Base-by-base conservation (phyloP, 2,113 vertebrate species). In the Dunckerocampus dactyliophorus region DNA sequence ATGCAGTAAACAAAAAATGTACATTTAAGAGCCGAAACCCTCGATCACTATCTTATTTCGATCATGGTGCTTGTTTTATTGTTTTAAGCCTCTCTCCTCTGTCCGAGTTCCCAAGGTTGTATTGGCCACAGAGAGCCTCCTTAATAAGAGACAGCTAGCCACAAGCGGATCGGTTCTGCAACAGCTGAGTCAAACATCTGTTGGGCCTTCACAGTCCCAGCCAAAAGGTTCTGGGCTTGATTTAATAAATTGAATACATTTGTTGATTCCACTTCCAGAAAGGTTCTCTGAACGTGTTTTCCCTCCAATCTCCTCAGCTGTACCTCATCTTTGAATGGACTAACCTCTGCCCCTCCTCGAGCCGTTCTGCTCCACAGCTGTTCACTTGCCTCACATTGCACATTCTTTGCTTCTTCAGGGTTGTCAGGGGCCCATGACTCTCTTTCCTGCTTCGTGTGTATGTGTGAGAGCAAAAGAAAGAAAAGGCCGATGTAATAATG, bases 351-450 rank as follows among this genome's bases (percentile, higher is more conserved):
- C 52, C 59, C 39, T 43, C 42, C 28, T 24, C 63, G 60, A 31
- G 63, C 31, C 62, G 49, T 43, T 58, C 49, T 62, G 63, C 71
- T 45, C 69, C 86, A 81, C 87, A 88, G 87, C 87, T 90, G 87
- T 89, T 89, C 68, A 74, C 52, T 73, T 85, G 83, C 82, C 67
- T 90, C 87, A 85, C 81, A 79, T 84, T 89, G 75, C 74, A 84
- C 82, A 90, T 90, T 87, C 85, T 83, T 87, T 78, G 76, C 77
- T 85, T 85, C 81, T 82, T 82, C 34, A 39, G 76, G 79, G 73
- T 72, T 87, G 84, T 88, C 83, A 75, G 77, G 78, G 75, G 85
- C 75, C 81, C 82, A 80, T 76, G 77, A 83, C 82, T 80, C 74
- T 79, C 70, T 68, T 82, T 86, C 76, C 79, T 81, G 81, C 65